Base-by-base conservation (phyloP, 2,797 vertebrate species). In the Enteromius fasciolatus region DNA sequence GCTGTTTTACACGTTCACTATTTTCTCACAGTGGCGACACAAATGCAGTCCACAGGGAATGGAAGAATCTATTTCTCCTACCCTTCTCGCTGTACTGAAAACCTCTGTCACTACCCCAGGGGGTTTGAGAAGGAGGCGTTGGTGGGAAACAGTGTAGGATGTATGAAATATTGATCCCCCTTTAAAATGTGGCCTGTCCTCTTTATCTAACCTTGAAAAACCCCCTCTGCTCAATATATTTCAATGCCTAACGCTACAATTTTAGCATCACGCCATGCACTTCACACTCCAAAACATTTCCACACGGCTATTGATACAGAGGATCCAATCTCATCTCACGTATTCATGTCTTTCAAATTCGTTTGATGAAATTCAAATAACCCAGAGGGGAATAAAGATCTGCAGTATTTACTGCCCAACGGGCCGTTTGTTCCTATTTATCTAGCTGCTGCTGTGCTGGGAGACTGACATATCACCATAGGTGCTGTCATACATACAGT, bases 361-460 rank as follows among this genome's bases (percentile, higher is more conserved):
- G 0, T 81, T 54, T 64, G n/a, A 81, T 31, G 52, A 69, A 50
- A 39, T 44, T 44, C 54, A 54, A 76, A 87, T 48, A 80, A 79
- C 59, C 66, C 72, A 57, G 52, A 67, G 11, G 9, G 59, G n/a
- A 33, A 63, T 52, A 64, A 69, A 72, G 69, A 80, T 73, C 46
- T 33, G 70, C 76, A 73, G 57, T 70, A 78, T 67, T 87, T 82
- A 82, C 54, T 74, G 72, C 59, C 78, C 82, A 83, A 82, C 74
- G 81, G n/a, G 72, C 50, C 46, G n/a, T 83, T 81, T 61, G 72
- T 44, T 67, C 83, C 64, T 76, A 76, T 86, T 82, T 82, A 86
- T 86, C 83, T 86, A 68, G 66, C 66, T 80, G n/a, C 74, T 85
- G 78, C 50, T 77, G 64, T 59, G 64, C 28, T 59, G 52, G 68